Evolutionary conservation across 2,113 vertebrate species (phyloP).

Genomic region (Carassius gibelio): DNA sequence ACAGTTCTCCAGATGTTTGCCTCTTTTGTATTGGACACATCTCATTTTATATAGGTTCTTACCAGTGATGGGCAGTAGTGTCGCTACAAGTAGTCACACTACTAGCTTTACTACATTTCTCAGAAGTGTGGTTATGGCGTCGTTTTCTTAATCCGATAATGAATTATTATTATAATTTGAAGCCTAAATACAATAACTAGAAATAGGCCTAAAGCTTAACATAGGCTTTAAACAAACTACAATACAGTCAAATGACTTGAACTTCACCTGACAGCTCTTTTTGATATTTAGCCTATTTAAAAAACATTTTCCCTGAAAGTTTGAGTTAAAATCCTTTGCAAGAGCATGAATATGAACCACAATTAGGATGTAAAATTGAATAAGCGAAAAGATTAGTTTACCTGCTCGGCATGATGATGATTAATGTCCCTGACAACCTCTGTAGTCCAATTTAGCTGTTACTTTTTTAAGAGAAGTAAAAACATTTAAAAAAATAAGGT

Average conservation of each 20-base stretch:
- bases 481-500: too few relatives aligned
- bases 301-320: neutral
- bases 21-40: neutral
- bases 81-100: too few relatives aligned
- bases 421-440: neutral
- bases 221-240: neutral
- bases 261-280: neutral
- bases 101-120: too few relatives aligned
- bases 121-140: too few relatives aligned
- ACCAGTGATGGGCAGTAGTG: too few relatives aligned
- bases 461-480: neutral
- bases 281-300: neutral
- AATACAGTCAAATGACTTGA: neutral
- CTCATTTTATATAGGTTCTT: neutral
- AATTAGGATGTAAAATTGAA: neutral
- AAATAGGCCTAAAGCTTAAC: too few relatives aligned
- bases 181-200: neutral
- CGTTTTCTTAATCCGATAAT: too few relatives aligned
- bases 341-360: neutral
- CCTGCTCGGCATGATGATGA: neutral
- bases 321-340: neutral
- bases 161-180: neutral
- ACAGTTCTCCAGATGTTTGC: constrained; percentile 18
- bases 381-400: neutral
- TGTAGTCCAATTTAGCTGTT: neutral